These are phyloP conservation scores for Parnassius glacialis DNA, from an alignment of 2,888 invertebrate species.

Conservation along the genomic window DNA sequence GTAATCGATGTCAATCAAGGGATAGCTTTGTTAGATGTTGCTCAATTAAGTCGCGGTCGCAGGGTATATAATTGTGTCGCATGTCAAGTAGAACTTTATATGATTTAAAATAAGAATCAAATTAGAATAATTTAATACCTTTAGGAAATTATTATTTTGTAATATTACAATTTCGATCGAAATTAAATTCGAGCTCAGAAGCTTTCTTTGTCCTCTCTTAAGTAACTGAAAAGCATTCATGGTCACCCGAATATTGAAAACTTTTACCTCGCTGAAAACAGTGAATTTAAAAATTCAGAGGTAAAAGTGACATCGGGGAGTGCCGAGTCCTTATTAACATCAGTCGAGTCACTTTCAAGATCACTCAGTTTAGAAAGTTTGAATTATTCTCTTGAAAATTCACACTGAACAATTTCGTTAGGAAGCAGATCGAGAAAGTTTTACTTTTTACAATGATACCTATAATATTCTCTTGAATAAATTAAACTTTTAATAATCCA, in stretches of 20 bases:
- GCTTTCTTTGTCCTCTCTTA: neutral
- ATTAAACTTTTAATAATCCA: too few relatives aligned
- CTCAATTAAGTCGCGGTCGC: too few relatives aligned
- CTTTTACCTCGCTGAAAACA: slow-evolving; percentile 48
- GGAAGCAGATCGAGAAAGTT: slow-evolving; percentile 18
- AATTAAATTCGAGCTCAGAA: neutral
- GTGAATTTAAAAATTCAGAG: slow-evolving; percentile 68
- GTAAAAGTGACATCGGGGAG: slow-evolving; percentile 59
- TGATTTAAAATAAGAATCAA: too few relatives aligned
- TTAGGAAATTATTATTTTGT: too few relatives aligned
- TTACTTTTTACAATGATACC: slow-evolving; percentile 10
- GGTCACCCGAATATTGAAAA: slow-evolving; percentile 55
- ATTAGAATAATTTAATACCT: too few relatives aligned
- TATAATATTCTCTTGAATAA: slow-evolving; percentile 5
- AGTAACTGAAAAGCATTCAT: slow-evolving; percentile 28
- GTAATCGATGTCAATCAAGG: slow-evolving; percentile 30
- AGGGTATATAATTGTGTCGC: too few relatives aligned
- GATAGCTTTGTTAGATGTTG: too few relatives aligned
- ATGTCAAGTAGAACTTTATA: too few relatives aligned
- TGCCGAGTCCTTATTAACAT: slow-evolving; percentile 60
- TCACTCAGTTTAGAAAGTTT: slow-evolving; percentile 31
- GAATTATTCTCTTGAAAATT: slow-evolving; percentile 28
- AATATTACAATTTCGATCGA: too few relatives aligned
- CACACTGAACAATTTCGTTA: slow-evolving; percentile 15
- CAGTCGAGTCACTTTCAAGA: slow-evolving; percentile 34